Percentiles rank a stretch among this genome's conserved stretches.
These are phyloP conservation scores for Rhea americana DNA, from an alignment of 2,113 vertebrate genomes.

Conservation along the genomic window DNA sequence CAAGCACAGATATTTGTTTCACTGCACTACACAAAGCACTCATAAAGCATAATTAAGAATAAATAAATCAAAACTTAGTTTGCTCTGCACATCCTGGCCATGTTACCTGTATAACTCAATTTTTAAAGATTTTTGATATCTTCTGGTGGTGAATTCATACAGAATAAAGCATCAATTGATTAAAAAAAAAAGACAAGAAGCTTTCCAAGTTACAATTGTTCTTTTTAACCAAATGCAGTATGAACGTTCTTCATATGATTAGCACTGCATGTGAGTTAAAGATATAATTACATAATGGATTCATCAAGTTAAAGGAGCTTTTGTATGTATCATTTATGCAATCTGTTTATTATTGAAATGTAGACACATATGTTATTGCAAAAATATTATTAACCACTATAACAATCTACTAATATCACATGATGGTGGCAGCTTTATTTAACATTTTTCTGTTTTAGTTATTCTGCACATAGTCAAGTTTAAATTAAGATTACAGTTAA, in stretches of 20 bases:
- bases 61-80: conserved; percentile 17
- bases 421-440: neutral
- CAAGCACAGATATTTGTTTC: neutral
- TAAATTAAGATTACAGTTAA: neutral
- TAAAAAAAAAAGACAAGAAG: neutral
- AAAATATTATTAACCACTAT: neutral
- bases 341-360: conserved; percentile 3
- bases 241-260: neutral
- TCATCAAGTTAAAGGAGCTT: conserved; percentile 11
- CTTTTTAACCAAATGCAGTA: neutral
- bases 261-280: neutral
- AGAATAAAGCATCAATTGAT: neutral
- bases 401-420: neutral
- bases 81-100: neutral
- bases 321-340: neutral
- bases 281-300: conserved; percentile 10
- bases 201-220: neutral
- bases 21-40: neutral
- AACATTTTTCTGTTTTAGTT: neutral
- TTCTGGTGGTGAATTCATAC: conserved; percentile 2
- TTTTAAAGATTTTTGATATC: conserved; percentile 12
- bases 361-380: neutral
- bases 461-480: neutral
- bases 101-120: conserved; percentile 4
- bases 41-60: neutral